Conservation (phyloP, 2,888 invertebrate species). For the Apoda limacodes region DNA sequence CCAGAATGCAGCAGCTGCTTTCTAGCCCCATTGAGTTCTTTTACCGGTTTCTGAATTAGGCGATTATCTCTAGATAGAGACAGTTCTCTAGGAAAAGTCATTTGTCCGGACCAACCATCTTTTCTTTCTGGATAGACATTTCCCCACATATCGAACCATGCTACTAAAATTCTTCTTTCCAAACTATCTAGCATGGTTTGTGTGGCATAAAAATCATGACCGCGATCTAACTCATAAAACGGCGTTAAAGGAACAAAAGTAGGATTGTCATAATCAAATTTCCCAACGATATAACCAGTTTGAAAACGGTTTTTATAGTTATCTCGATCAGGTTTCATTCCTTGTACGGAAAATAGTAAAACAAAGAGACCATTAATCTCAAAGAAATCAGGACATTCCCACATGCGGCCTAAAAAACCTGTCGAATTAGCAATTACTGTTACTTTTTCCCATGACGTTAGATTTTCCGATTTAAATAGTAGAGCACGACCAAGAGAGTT, state of each 20-base stretch:
- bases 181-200: conserved; percentile 20
- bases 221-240: conserved; percentile 18
- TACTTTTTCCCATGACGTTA: conserved; percentile 16
- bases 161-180: conserved; percentile 21
- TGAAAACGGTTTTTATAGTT: conserved; percentile 16
- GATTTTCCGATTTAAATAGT: conserved; percentile 22
- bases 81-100: conserved; percentile 22
- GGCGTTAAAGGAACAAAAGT: conserved; percentile 13
- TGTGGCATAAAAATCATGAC: conserved; percentile 26
- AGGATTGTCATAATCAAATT: conserved; percentile 21
- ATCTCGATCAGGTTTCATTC: conserved; percentile 21
- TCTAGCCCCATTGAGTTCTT: conserved; percentile 5
- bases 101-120: conserved; percentile 23
- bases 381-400: conserved; percentile 31
- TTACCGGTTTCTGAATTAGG: conserved; percentile 11
- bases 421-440: conserved; percentile 18
- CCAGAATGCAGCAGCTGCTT: neutral
- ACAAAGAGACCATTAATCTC: conserved; percentile 25
- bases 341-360: conserved; percentile 24
- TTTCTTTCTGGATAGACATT: conserved; percentile 18
- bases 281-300: conserved; percentile 24
- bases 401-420: conserved; percentile 21
- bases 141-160: conserved; percentile 27
- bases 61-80: conserved; percentile 12
- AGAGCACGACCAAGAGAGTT: conserved; percentile 19